Evolutionary conservation across 1,140 invertebrate species (phyloP), one percentile per base, ranked within the genome.

Genomic region (Brachionus manjavacas): DNA sequence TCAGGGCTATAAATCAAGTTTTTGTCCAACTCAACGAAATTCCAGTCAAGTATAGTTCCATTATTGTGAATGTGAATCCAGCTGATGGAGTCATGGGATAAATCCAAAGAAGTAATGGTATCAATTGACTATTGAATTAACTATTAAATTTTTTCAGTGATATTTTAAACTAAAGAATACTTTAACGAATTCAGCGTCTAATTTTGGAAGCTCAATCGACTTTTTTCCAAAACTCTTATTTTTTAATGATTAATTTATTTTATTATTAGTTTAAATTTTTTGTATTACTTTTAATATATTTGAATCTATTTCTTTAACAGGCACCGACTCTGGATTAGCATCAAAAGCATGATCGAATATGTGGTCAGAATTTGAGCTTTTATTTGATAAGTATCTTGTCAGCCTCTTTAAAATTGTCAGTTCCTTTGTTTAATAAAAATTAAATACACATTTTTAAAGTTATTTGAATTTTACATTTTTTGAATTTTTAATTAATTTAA

Each of bases 201-300:
- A 64, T 81, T 35, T 81, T 43, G 79, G 79, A 11, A 41, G 20
- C 28, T 81, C 79, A 3, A 81, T 81, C 25, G 79, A 64, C 16
- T 49, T 76, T 76, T 49, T 76, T 11, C 43, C 43, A 23, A 76
- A 35, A 11, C 12, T 76, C 72, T 76, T 4, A 16, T 25, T n/a
- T 16, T 9, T 20, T 49, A 49, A 11, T 25, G 52, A 11, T 20
- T 3, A 28, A 35, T 12, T 23, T 6, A 28, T 41, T 25, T 41
- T 49, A 20, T 76, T 4, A 9, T 72, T 41, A 35, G 35, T 35
- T 11, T 16, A 46, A 43, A 41, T 72, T 4, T 31, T 35, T 39
- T 14, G 16, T 20, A 1, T 12, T 39, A 72, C 68, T 72, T 41
- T 72, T 9, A 72, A 41, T 11, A 72, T 72, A 16, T 39, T 72